Base-by-base conservation (phyloP, 2,888 invertebrate genomes). In the Heteropelma amictum region DNA sequence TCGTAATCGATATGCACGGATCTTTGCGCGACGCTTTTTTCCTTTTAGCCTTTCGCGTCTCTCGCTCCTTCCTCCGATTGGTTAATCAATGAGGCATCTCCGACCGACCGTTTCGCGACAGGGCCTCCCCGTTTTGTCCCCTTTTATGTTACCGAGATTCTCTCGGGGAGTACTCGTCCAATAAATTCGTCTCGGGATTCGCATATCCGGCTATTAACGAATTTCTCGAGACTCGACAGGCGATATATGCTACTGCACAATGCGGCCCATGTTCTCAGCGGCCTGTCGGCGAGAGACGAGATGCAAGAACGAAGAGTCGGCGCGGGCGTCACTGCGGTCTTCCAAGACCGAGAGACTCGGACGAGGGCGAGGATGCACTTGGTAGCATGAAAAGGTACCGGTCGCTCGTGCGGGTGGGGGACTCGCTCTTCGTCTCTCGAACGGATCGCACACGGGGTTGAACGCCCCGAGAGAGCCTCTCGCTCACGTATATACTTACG, bases 401-500 rank as follows among this genome's bases (percentile, higher is more conserved):
- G 68, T 49, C 49, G 38, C 38, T 30, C n/a, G 23, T 17, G 65
- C 23, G 65, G 49, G 64, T 38, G 64, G 51, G 23, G 49, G 23
- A 12, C n/a, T 49, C 19, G 7, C 35, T 28, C 65, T 35, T 53
- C 53, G 49, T 67, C 45, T 53, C 53, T 40, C 54, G 28, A 42
- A 67, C 53, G n/a, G 35, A 60, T 72, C 71, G 68, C 49, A n/a
- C n/a, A 30, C 72, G 72, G 79, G 78, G 84, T 83, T 84, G 83
- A 84, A 84, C 76, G 84, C 77, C 81, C 83, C 53, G 67, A 47
- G 53, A 60, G 30, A 53, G 21, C 33, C 54, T 72, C 72, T n/a
- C 17, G 56, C 61, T n/a, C n/a, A n/a, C n/a, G n/a, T n/a, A n/a
- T 49, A 68, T 68, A 68, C 67, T 56, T 56, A 19, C 60, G 28